Percentiles rank a stretch among this genome's conserved stretches.
Evolutionary conservation across 2,797 vertebrate genomes (phyloP).

Genomic region (Darevskia mixta): DNA sequence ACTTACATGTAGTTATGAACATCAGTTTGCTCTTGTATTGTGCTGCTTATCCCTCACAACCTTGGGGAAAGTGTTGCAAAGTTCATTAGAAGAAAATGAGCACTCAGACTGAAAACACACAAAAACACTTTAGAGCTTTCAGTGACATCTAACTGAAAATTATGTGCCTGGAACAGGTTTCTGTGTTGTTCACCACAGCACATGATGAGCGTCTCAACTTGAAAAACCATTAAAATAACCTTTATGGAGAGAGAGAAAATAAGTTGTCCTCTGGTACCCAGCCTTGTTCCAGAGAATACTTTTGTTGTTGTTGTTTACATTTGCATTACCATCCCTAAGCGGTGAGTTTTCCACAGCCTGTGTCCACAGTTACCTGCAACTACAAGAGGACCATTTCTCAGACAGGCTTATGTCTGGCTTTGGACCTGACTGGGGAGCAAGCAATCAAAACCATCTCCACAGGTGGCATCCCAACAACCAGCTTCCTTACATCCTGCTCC

Average conservation of each 20-base stretch:
- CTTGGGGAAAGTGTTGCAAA: background rate
- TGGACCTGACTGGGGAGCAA: no score
- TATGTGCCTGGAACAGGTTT: conserved; percentile 22
- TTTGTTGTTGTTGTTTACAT: conserved; percentile 25
- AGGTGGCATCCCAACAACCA: no score
- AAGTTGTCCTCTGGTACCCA: conserved; percentile 34
- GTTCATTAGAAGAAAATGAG: background rate
- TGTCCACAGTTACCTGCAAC: conserved; percentile 15
- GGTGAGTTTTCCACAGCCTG: conserved; percentile 43
- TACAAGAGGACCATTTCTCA: no score
- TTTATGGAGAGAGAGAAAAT: conserved; percentile 8
- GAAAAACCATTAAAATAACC: conserved; percentile 45
- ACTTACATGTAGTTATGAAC: background rate
- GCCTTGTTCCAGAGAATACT: conserved; percentile 8
- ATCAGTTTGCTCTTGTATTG: background rate
- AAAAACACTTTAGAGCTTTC: background rate
- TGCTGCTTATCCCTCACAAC: background rate
- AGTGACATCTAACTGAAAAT: background rate
- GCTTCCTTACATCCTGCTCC: no score
- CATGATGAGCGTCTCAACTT: background rate
- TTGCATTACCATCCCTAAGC: conserved; percentile 21
- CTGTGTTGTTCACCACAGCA: background rate
- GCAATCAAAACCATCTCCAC: no score
- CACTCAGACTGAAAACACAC: background rate
- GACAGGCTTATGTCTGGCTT: no score